Base-by-base conservation (phyloP, 2,888 invertebrate species). In the Argyresthia albistria region DNA sequence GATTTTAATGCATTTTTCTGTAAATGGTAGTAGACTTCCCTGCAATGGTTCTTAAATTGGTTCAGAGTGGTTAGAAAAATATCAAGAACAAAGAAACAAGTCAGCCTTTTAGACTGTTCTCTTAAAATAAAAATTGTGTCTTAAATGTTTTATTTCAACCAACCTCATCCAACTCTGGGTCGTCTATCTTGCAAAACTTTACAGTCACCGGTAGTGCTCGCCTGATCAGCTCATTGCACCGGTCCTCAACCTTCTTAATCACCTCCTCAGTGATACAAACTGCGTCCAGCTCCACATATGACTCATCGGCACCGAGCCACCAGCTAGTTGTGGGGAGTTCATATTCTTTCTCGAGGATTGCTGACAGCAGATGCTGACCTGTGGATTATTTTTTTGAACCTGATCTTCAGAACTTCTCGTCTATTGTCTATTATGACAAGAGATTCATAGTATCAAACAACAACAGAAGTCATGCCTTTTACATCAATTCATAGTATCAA, bases 361-460 rank as follows among this genome's bases (percentile, higher is more conserved):
- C 95, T 10, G 95, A 93, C 16, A 97, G 89, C 35, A 97, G 86
- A 76, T 97, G 96, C 69, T 96, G 96, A 0, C 93, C 93, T 93
- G 64, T 35, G 35, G n/a, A n/a, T n/a, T n/a, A n/a, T n/a, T n/a
- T n/a, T n/a, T n/a, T n/a, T n/a, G n/a, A n/a, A n/a, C n/a, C n/a
- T n/a, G n/a, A n/a, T n/a, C n/a, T n/a, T n/a, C n/a, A n/a, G n/a
- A n/a, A n/a, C n/a, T n/a, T n/a, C n/a, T n/a, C n/a, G n/a, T n/a
- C n/a, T n/a, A n/a, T n/a, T n/a, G n/a, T n/a, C n/a, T n/a, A n/a
- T n/a, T n/a, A n/a, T n/a, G n/a, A n/a, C n/a, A n/a, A n/a, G n/a
- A n/a, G n/a, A n/a, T n/a, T n/a, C n/a, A n/a, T n/a, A n/a, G n/a
- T n/a, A n/a, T n/a, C n/a, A n/a, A n/a, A n/a, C n/a, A n/a, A n/a